phyloP scores from a whole-genome alignment of 2,888 invertebrate genomes.

The Girardia tigrina region DNA sequence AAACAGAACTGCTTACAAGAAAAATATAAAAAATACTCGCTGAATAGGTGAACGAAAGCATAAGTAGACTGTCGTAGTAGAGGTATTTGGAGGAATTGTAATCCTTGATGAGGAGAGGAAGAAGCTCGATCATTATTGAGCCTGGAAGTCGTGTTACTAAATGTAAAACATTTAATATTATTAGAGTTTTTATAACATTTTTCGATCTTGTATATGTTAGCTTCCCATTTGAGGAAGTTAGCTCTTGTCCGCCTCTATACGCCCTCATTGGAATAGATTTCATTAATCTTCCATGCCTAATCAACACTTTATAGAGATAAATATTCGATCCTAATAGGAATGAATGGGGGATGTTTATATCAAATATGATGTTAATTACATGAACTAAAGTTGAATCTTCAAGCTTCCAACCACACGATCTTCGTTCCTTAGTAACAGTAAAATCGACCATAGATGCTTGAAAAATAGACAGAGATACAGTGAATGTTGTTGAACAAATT shows the following conservation, averaged over 20 bases:
- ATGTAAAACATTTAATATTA: background rate
- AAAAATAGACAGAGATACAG: background rate
- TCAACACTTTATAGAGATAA: background rate
- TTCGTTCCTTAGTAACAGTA: background rate
- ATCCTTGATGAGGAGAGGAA: background rate
- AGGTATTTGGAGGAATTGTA: background rate
- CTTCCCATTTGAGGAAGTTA: background rate
- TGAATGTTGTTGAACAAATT: background rate
- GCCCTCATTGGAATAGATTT: background rate
- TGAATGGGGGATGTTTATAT: background rate
- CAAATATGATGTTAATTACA: background rate
- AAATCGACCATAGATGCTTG: background rate
- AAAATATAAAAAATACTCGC: slow-evolving; percentile 5
- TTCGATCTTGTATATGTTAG: background rate
- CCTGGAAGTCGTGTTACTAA: background rate
- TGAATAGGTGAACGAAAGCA: background rate
- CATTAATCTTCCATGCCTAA: background rate
- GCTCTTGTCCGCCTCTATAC: background rate
- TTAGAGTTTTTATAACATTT: background rate
- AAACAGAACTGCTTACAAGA: background rate
- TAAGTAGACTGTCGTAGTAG: background rate
- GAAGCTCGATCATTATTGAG: background rate
- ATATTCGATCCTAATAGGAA: background rate
- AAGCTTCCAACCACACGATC: background rate
- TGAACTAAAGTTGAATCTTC: background rate